phyloP scores from a whole-genome alignment of 2,888 invertebrate genomes.

The Sinohyriopsis cumingii region DNA sequence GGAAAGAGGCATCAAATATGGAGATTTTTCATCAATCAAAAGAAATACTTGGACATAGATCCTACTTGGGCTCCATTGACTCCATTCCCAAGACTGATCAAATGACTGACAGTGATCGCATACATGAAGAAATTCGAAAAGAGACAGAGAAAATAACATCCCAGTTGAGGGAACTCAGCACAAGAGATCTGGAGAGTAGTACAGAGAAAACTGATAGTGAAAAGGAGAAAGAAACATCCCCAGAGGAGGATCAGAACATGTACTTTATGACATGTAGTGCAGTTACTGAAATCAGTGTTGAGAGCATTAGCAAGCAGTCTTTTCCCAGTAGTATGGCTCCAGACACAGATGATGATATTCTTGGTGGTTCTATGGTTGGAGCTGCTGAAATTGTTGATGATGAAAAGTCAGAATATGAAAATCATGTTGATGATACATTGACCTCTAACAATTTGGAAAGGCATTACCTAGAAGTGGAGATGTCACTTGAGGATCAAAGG shows the following conservation, averaged over 20 bases:
- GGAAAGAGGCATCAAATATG: constrained; percentile 56
- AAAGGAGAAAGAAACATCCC: constrained; percentile 38
- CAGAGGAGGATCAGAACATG: constrained; percentile 68
- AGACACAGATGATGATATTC: constrained; percentile 21
- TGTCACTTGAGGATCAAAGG: constrained; percentile 72
- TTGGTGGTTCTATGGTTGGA: constrained; percentile 25
- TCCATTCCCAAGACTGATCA: constrained; percentile 8
- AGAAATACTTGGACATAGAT: neutral
- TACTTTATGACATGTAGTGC: constrained; percentile 43
- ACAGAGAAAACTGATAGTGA: constrained; percentile 34
- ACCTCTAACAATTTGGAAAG: neutral
- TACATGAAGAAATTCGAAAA: no score
- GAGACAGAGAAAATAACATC: no score
- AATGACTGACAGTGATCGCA: neutral
- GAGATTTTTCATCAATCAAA: constrained; percentile 39
- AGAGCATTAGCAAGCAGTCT: constrained; percentile 36
- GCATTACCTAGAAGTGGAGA: constrained; percentile 9
- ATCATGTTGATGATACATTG: neutral
- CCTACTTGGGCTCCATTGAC: constrained; percentile 19
- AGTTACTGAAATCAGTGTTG: constrained; percentile 39
- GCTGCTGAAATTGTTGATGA: constrained; percentile 21
- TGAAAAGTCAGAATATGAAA: constrained; percentile 12
- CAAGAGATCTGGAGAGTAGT: constrained; percentile 23
- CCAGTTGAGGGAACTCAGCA: neutral
- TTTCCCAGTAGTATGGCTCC: constrained; percentile 32